Base-by-base conservation (phyloP, 2,888 invertebrate genomes). In the Halictus quadricinctus region DNA sequence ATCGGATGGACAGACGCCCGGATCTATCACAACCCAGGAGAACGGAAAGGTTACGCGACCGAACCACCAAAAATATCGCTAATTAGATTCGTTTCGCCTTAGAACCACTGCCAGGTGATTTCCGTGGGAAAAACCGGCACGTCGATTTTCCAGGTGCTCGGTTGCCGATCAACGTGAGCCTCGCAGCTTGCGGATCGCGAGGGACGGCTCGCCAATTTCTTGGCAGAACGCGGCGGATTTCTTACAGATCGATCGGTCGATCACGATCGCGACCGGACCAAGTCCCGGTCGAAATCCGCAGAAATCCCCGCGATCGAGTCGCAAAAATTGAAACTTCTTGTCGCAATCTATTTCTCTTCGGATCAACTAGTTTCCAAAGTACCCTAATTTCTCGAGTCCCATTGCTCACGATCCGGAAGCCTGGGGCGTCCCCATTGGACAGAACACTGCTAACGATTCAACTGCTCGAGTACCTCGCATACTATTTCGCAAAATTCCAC, bases 361-460 rank as follows among this genome's bases (percentile, higher is more conserved):
- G 60, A 29, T 25, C 29, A 10, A 8, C 66, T 41, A 18, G 10
- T 18, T 36, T 36, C 66, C 41, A 21, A 69, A 41, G 15, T 29
- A 64, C 64, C 29, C 29, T 64, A 64, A 29, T 64, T 69, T 13
- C 6, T 69, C 36, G 41, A 36, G 41, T 82, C 84, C 88, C 81
- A 66, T 76, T 76, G 77, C 83, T 89, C 82, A 79, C 88, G 77
- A 82, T 78, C 66, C 70, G 60, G 41, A 80, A 85, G 80, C 83
- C 46, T 79, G 64, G 58, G 50, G 46, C 41, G 80, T 79, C 72
- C 69, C 88, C 89, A 29, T 64, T 29, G 64, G 64, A 64, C 64
- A 64, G 84, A 87, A 87, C 85, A 91, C 90, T 90, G 89, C 87
- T 87, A 85, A 10, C 76, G 41, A 73, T 18, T 50, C 41, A 21